A percentile compares a stretch with the other conserved stretches of the same genome.
Conservation (phyloP, 2,797 vertebrate species). For the Pangasius djambal region DNA sequence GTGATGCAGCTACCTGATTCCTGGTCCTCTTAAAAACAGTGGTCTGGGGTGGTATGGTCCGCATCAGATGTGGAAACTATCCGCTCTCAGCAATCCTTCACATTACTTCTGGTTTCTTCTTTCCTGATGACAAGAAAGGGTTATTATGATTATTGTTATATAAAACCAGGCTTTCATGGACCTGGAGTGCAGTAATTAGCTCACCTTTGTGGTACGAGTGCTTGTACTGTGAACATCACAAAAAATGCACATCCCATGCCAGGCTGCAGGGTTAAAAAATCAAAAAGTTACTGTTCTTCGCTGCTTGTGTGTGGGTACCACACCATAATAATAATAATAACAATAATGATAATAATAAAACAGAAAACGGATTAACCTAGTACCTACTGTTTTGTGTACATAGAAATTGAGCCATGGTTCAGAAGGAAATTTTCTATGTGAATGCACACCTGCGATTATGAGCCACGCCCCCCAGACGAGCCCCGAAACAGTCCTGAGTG, state of each 20-base stretch:
- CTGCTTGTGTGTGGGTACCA: no score
- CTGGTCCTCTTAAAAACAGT: no score
- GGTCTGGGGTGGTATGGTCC: no score
- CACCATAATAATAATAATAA: no score
- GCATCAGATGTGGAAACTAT: no score
- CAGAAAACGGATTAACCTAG: background rate
- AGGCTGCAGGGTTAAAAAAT: no score
- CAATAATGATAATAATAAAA: no score
- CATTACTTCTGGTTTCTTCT: background rate
- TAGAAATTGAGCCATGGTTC: background rate
- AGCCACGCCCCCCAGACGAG: background rate
- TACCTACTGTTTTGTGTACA: background rate
- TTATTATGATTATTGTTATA: background rate
- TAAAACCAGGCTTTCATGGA: background rate
- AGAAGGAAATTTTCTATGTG: background rate
- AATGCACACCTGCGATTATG: background rate
- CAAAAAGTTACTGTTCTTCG: no score
- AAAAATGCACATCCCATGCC: background rate
- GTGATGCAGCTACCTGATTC: background rate
- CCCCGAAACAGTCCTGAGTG: background rate
- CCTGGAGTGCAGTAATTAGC: background rate
- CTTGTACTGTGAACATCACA: background rate
- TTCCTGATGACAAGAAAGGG: background rate
- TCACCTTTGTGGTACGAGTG: background rate
- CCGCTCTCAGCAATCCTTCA: background rate